A percentile compares a stretch with the other conserved stretches of the same genome.
These are phyloP conservation scores for Tonatia bakeri DNA, from an alignment of 2,113 vertebrate genomes.

Conservation along the genomic window DNA sequence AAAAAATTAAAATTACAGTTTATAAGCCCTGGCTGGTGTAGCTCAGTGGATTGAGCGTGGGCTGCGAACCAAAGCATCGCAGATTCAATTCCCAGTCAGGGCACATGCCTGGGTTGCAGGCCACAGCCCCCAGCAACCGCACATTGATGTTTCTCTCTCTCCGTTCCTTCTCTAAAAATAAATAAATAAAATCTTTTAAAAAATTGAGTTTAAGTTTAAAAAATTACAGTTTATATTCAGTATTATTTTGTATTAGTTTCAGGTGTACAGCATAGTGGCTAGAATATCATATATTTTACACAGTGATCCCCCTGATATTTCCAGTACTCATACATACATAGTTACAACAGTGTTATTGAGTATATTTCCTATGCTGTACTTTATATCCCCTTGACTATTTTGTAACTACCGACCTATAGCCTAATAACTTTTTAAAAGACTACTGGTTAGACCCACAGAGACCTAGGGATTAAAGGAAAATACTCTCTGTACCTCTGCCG, in stretches of 20 bases:
- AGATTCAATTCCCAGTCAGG: too few relatives aligned
- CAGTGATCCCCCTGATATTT: not conserved
- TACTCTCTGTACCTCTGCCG: fast-evolving
- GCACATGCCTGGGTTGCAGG: too few relatives aligned
- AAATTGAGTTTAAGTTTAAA: too few relatives aligned
- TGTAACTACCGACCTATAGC: not conserved
- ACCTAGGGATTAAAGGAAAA: not conserved
- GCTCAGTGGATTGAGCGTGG: too few relatives aligned
- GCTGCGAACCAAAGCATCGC: too few relatives aligned
- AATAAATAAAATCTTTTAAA: too few relatives aligned
- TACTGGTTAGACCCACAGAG: not conserved
- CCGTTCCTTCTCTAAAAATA: too few relatives aligned
- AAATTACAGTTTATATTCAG: not conserved
- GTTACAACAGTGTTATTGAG: not conserved
- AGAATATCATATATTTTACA: not conserved
- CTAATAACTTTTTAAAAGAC: not conserved
- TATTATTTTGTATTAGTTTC: not conserved
- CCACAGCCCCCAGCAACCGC: too few relatives aligned
- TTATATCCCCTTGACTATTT: not conserved
- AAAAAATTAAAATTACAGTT: not conserved
- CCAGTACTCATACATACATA: too few relatives aligned
- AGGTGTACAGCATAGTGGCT: not conserved
- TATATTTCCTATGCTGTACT: not conserved
- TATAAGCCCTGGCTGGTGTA: too few relatives aligned
- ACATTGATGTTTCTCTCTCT: too few relatives aligned